phyloP scores from a whole-genome alignment of 2,888 invertebrate genomes.

The Synergus gifuensis region DNA sequence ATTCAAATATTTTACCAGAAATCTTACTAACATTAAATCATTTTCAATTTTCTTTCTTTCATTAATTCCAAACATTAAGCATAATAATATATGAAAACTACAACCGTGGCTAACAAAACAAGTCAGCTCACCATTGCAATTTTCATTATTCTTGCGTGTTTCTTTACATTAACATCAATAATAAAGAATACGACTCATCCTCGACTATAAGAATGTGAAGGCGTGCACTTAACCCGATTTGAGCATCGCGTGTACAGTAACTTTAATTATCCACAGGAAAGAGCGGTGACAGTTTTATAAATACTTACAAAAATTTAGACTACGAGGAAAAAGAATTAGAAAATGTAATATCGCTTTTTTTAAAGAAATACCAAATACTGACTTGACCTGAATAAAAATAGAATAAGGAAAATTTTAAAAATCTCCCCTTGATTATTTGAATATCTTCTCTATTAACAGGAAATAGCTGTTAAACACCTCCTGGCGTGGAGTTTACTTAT shows the following conservation, averaged over 20 bases:
- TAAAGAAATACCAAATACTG: background rate
- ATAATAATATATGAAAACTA: background rate
- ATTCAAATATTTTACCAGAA: background rate
- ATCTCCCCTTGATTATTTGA: constrained; percentile 16
- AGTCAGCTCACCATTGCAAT: background rate
- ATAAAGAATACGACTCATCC: constrained; percentile 5
- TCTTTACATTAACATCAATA: constrained; percentile 1
- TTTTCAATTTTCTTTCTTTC: no score
- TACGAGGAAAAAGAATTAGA: background rate
- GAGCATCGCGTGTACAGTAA: constrained; percentile 17
- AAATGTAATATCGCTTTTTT: background rate
- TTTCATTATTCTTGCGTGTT: constrained; percentile 17
- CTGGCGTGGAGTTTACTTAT: background rate
- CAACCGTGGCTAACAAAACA: constrained; percentile 12
- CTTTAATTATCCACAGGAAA: constrained; percentile 2
- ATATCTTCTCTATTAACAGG: constrained; percentile 14
- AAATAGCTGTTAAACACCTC: constrained; percentile 11
- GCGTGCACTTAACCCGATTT: constrained; percentile 11
- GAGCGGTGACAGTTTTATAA: background rate
- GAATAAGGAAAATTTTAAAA: background rate
- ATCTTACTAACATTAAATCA: background rate
- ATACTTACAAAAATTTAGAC: background rate
- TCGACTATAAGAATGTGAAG: constrained; percentile 16
- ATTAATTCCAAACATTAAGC: background rate
- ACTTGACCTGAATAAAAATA: background rate